Base-by-base conservation (phyloP, 2,113 vertebrate genomes). In the Trachemys scripta region DNA sequence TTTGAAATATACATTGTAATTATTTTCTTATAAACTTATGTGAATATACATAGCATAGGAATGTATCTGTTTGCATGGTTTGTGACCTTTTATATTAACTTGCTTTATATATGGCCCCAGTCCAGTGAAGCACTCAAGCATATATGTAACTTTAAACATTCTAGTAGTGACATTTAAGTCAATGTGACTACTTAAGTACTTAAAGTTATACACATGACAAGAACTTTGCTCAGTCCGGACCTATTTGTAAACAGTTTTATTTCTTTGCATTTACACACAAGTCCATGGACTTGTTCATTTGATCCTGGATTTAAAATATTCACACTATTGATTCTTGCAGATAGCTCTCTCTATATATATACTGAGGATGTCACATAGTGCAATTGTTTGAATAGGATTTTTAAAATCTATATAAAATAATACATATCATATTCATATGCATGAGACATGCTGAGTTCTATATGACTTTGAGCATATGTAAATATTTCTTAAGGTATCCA, bases 31-130 rank as follows among this genome's bases (percentile, higher is more conserved):
- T 13, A 24, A 76, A 42, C 11, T 7, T 47, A 76, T 45, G 75
- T 76, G 65, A 69, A n/a, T 45, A 45, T 25, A 12, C 38, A 27
- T n/a, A 69, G 35, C 56, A 35, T 17, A 65, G 31, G 31, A 65
- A 65, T 31, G 31, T 62, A 31, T 62, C 29, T 31, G 25, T 59
- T 59, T 62, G 83, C 91, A 88, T 93, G 95, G 95, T 92, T 96
- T 96, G 95, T 97, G 96, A 95, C 93, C 96, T 94, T 93, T 97
- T 96, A 88, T 75, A 92, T 96, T 97, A 96, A 96, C 57, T 97
- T 97, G 94, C 92, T 96, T 96, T 97, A 94, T 93, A 92, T 96
- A 93, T 95, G 95, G 95, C 92, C 75, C 47, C 92, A 92, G 93
- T 97, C 92, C 96, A 97, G 88, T 86, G 94, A 97, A 96, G 96